phyloP scores from a whole-genome alignment of 2,888 invertebrate genomes.

The Zaprionus obscuricornis region DNA sequence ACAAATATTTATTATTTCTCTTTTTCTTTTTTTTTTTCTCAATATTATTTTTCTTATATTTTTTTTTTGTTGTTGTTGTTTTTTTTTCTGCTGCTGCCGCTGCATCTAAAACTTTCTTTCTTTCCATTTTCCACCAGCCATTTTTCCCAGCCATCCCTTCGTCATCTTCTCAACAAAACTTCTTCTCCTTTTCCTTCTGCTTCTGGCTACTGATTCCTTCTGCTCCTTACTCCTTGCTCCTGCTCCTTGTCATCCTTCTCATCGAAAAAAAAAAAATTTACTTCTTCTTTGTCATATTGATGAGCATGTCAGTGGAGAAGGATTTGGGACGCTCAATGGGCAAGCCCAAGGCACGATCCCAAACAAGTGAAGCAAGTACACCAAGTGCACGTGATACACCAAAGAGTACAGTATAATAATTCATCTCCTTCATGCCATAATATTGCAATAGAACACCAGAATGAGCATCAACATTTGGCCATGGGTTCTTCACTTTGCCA shows the following conservation, averaged over 20 bases:
- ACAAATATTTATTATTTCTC: constrained; percentile 12
- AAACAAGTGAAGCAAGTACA: constrained; percentile 90
- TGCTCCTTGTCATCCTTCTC: no score
- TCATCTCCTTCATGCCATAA: constrained; percentile 94
- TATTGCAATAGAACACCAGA: constrained; percentile 93
- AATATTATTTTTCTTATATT: constrained; percentile 14
- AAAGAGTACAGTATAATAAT: constrained; percentile 95
- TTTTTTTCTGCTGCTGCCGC: constrained; percentile 6
- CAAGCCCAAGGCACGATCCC: constrained; percentile 92
- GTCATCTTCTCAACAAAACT: no score
- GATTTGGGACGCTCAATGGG: constrained; percentile 94
- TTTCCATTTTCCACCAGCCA: no score
- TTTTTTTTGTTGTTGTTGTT: constrained; percentile 17
- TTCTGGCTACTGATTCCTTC: no score
- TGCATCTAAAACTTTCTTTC: no score
- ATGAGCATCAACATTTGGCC: constrained; percentile 97
- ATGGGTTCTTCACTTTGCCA: constrained; percentile 95
- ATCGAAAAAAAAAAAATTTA: no score
- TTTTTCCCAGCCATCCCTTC: constrained; percentile 9
- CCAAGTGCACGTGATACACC: constrained; percentile 94
- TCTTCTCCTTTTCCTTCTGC: no score
- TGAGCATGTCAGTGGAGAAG: constrained; percentile 87
- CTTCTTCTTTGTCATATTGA: constrained; percentile 82
- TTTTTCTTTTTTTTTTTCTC: constrained; percentile 7
- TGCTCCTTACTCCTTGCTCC: no score